phyloP scores from a whole-genome alignment of 2,888 invertebrate species.

The Apeira syringaria region DNA sequence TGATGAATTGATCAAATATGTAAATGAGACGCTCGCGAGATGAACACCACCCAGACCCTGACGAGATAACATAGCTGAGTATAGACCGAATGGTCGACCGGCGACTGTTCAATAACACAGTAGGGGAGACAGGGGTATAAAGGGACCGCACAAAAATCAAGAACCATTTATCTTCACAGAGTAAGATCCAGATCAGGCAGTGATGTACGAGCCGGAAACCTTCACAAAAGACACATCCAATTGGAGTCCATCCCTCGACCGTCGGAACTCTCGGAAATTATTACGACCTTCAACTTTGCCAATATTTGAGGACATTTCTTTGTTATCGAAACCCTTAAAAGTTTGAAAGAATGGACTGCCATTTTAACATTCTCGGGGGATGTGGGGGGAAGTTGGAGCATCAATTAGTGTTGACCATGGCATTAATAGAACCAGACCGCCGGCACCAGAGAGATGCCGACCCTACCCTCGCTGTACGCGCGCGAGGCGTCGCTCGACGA shows the following conservation, averaged over 20 bases:
- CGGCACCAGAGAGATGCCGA: no score
- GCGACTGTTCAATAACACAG: no score
- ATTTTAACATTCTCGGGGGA: neutral
- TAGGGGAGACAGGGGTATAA: no score
- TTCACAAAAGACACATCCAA: conserved; percentile 11
- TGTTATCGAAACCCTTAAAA: conserved; percentile 18
- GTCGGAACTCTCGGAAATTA: conserved; percentile 8
- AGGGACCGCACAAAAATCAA: neutral
- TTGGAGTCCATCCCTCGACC: conserved; percentile 16
- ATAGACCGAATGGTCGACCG: no score
- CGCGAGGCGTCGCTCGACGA: no score
- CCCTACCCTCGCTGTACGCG: no score
- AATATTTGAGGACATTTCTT: conserved; percentile 17
- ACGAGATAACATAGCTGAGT: no score
- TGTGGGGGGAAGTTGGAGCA: conserved; percentile 2
- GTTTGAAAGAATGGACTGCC: conserved; percentile 10
- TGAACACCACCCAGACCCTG: no score
- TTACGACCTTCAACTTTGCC: conserved; percentile 6
- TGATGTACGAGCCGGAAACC: conserved; percentile 6
- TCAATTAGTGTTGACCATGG: conserved; percentile 4
- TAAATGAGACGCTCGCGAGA: no score
- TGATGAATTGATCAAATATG: no score
- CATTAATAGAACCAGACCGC: no score
- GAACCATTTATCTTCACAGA: neutral
- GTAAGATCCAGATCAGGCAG: conserved; percentile 4